Base-by-base conservation (phyloP, 2,888 invertebrate species). In the Euzetes globulus region DNA sequence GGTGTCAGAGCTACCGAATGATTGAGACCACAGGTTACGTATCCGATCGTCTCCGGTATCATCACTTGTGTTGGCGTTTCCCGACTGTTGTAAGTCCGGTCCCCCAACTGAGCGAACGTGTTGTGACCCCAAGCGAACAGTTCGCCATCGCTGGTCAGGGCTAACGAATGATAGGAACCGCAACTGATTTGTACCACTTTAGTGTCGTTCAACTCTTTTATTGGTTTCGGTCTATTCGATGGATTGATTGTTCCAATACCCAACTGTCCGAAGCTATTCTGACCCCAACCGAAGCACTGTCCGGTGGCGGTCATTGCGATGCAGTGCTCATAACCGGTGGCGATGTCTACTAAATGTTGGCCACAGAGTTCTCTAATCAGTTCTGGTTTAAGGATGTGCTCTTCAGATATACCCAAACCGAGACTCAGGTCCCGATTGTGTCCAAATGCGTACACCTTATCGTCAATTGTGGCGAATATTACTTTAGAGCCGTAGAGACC, bases 241-340 rank as follows among this genome's bases (percentile, higher is more conserved):
- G 29, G 9, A 2, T 29, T 17, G 9, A 33, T 27, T 3, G 29
- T 27, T 7, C 60, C 60, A 17, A 60, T 50, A 37, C 73, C 73
- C 71, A 73, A 65, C 17, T 65, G 63, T n/a, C 63, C 63, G 37
- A 65, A 65, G 9, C 5, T 9, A 19, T 65, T 73, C 19, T 70
- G 25, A 33, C 73, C 73, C 73, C 73, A 73, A n/a, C 41, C 58
- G 29, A 29, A 58, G 58, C 58, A 58, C 58, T 27, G 27, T 5
- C 58, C 58, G 17, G 1, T 22, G 15, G 15, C 27, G 15, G 58
- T 58, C 15, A 58, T 11, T 2, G 17, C 58, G 1, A 58, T 27
- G 15, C 25, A 27, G 22, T 58, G 25, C 1, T 27, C 58, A 13
- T 22, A 25, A 27, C 58, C 58, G 22, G 22, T 22, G 55, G 19